Conservation (phyloP, 2,797 vertebrate genomes). For the Sparidentex hasta region DNA sequence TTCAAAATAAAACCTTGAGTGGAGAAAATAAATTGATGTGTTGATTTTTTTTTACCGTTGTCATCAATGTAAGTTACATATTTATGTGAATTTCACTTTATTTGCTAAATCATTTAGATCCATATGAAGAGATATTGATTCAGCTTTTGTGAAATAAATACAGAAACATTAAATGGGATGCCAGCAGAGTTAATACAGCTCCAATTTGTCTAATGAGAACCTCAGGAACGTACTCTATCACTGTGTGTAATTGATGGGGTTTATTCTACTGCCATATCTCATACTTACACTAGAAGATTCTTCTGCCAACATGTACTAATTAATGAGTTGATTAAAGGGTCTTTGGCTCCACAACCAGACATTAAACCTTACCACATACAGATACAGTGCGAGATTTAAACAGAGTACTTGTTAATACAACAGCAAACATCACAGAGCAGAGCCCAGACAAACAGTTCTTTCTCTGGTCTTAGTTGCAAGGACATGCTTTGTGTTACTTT, state of each 20-base stretch:
- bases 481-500: slow-evolving; percentile 17
- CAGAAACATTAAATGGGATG: slow-evolving; percentile 33
- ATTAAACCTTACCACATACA: slow-evolving; percentile 31
- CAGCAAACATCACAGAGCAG: slow-evolving; percentile 5
- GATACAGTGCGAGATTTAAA: slow-evolving; percentile 20
- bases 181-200: slow-evolving; percentile 34
- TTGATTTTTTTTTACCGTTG: slow-evolving; percentile 16
- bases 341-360: slow-evolving; percentile 41
- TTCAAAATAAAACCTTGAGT: slow-evolving; percentile 19
- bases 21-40: slow-evolving; percentile 15
- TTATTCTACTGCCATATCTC: slow-evolving; percentile 44
- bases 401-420: slow-evolving; percentile 13
- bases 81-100: slow-evolving; percentile 1
- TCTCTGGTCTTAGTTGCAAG: background rate
- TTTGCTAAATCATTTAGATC: slow-evolving; percentile 10
- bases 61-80: slow-evolving; percentile 8
- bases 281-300: slow-evolving; percentile 46
- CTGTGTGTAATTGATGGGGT: slow-evolving; percentile 41
- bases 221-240: slow-evolving; percentile 14
- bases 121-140: slow-evolving; percentile 34
- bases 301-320: slow-evolving; percentile 65
- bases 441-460: background rate
- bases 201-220: slow-evolving; percentile 44
- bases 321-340: slow-evolving; percentile 64
- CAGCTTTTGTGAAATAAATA: slow-evolving; percentile 34